A percentile compares a stretch with the other conserved stretches of the same genome.
phyloP scores from a whole-genome alignment of 2,113 vertebrate species.

The Etheostoma cragini region DNA sequence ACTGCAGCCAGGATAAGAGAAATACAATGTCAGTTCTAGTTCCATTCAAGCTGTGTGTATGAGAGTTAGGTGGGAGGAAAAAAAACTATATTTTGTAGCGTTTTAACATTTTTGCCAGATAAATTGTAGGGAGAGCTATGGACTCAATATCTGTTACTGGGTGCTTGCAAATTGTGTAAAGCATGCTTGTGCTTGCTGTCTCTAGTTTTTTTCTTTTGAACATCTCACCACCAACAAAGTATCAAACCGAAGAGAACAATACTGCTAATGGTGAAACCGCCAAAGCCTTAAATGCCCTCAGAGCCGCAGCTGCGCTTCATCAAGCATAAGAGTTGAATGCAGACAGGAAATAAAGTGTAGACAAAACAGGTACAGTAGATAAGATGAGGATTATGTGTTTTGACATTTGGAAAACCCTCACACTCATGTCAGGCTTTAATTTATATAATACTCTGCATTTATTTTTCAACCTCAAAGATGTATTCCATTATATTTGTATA shows the following conservation, averaged over 20 bases:
- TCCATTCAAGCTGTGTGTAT: background rate
- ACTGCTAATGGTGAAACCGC: background rate
- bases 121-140: background rate
- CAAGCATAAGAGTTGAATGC: conserved; percentile 2
- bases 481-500: background rate
- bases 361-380: background rate
- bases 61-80: background rate
- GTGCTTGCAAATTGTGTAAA: background rate
- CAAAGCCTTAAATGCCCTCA: background rate
- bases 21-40: background rate
- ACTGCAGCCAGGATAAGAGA: background rate
- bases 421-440: conserved; percentile 13
- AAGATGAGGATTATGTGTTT: background rate
- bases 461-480: background rate
- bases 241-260: background rate
- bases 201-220: background rate
- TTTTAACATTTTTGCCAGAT: background rate
- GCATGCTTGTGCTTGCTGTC: background rate
- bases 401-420: conserved; percentile 11
- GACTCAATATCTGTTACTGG: background rate
- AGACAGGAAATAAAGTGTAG: background rate
- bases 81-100: background rate
- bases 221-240: background rate
- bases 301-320: background rate
- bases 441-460: background rate